Evolutionary conservation across 2,888 invertebrate genomes (phyloP).

Genomic region (Mamestra brassicae): DNA sequence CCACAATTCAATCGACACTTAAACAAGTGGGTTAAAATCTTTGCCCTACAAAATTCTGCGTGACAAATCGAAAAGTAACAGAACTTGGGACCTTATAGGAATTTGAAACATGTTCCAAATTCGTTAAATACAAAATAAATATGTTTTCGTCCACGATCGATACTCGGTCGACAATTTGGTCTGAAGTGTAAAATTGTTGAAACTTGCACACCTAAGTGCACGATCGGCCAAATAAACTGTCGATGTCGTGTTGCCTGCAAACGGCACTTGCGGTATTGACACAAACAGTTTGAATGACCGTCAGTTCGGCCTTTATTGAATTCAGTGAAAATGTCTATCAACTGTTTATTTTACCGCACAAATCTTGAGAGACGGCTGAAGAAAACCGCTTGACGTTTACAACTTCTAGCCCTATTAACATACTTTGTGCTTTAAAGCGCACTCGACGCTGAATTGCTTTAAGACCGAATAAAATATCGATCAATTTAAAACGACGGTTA

Average conservation of each 20-base stretch:
- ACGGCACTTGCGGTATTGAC: conserved; percentile 45
- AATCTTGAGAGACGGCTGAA: conserved; percentile 25
- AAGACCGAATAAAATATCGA: conserved; percentile 20
- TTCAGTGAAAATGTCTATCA: conserved; percentile 33
- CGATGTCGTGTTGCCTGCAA: conserved; percentile 20
- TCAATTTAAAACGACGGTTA: not conserved
- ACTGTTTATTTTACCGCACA: conserved; percentile 45
- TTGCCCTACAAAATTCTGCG: conserved; percentile 53
- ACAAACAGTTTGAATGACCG: conserved; percentile 38
- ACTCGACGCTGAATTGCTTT: not conserved
- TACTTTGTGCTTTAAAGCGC: conserved; percentile 23
- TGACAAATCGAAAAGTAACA: conserved; percentile 51
- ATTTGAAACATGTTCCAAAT: conserved; percentile 39
- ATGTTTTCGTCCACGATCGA: conserved; percentile 20
- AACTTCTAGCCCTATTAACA: conserved; percentile 26
- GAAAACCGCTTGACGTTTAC: conserved; percentile 26
- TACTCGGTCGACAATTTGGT: conserved; percentile 32
- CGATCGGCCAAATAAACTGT: conserved; percentile 22
- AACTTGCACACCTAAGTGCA: conserved; percentile 13
- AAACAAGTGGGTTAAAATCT: conserved; percentile 55
- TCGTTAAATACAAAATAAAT: conserved; percentile 35
- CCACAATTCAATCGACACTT: conserved; percentile 37
- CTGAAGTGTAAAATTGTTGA: conserved; percentile 21
- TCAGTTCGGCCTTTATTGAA: conserved; percentile 35
- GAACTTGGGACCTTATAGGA: conserved; percentile 32